These are phyloP conservation scores for Heliconius ethilla DNA, from an alignment of 2,888 invertebrate genomes.

Conservation along the genomic window DNA sequence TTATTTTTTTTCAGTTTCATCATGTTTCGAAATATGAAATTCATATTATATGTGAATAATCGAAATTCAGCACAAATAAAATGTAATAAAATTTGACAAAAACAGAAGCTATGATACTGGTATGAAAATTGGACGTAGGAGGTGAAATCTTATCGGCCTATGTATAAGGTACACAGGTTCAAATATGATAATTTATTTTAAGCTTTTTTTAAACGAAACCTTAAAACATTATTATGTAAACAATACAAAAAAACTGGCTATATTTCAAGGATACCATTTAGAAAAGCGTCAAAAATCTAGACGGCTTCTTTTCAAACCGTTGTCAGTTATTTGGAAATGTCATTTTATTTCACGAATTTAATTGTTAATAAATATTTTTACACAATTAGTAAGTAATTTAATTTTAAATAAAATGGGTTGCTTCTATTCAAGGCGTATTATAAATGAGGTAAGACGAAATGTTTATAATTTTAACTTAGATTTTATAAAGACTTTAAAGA, in stretches of 20 bases:
- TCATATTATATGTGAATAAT: too few relatives aligned
- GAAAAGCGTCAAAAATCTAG: conserved; percentile 71
- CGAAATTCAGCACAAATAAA: background rate
- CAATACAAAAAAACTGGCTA: conserved; percentile 30
- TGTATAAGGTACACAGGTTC: background rate
- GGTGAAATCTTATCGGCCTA: background rate
- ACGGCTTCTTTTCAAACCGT: conserved; percentile 64
- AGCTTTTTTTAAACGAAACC: background rate
- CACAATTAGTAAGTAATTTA: conserved; percentile 50
- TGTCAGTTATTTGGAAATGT: conserved; percentile 74
- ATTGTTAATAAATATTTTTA: conserved; percentile 58
- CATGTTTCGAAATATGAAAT: too few relatives aligned
- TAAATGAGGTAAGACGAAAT: conserved; percentile 57
- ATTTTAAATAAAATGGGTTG: conserved; percentile 68
- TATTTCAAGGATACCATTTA: conserved; percentile 31
- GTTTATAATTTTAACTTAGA: background rate
- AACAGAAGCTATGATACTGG: background rate
- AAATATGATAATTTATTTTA: background rate
- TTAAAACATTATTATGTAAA: background rate
- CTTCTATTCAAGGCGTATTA: conserved; percentile 61
- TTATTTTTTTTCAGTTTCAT: background rate
- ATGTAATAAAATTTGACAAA: background rate
- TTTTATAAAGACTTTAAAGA: background rate
- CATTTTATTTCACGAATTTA: conserved; percentile 66
- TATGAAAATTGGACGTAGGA: background rate